Percentiles rank a stretch among this genome's conserved stretches.
Conservation (phyloP, 2,797 vertebrate genomes). For the Pipistrellus pipistrellus region DNA sequence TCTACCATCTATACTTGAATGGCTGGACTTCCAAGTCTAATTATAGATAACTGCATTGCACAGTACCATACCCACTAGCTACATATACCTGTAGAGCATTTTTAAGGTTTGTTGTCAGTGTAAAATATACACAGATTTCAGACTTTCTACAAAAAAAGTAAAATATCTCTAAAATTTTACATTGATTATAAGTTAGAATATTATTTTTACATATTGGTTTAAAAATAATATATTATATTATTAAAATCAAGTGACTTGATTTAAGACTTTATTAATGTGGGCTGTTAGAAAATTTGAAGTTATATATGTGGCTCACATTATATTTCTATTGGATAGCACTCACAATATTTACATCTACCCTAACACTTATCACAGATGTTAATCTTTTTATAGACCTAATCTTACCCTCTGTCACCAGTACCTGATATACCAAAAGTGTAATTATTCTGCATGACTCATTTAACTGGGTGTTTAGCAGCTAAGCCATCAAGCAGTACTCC, state of each 20-base stretch:
- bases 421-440: neutral
- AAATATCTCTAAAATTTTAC: conserved; percentile 18
- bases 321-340: neutral
- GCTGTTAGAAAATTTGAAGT: neutral
- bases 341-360: neutral
- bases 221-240: neutral
- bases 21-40: neutral
- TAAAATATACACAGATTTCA: neutral
- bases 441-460: neutral
- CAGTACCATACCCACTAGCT: neutral
- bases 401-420: neutral
- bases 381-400: neutral
- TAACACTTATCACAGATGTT: neutral
- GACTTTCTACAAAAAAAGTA: neutral
- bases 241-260: neutral
- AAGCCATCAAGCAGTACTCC: neutral
- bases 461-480: neutral
- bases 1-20: neutral
- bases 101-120: neutral
- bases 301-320: neutral
- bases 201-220: neutral
- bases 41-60: neutral
- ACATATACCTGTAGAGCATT: neutral
- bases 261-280: neutral
- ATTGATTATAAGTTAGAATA: neutral